phyloP scores from a whole-genome alignment of 2,113 vertebrate genomes.

The Otis tarda region DNA sequence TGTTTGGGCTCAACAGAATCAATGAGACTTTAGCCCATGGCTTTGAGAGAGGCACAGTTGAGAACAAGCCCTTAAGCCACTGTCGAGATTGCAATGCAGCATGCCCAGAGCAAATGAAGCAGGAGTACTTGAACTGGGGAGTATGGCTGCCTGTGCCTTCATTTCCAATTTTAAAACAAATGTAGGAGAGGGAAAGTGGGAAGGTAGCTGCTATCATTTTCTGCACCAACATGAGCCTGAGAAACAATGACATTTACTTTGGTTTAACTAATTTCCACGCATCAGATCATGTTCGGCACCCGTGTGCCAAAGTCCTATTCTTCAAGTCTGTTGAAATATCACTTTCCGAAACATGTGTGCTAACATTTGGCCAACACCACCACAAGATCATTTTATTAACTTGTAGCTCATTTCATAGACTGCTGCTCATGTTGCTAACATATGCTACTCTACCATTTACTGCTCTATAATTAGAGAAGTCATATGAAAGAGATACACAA shows the following conservation, averaged over 20 bases:
- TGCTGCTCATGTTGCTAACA: constrained; percentile 79
- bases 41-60: background rate
- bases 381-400: constrained; percentile 76
- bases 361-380: constrained; percentile 75
- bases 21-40: background rate
- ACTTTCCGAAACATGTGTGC: constrained; percentile 69
- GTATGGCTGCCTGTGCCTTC: background rate
- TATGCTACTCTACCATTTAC: constrained; percentile 71
- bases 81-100: background rate
- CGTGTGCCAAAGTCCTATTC: constrained; percentile 57
- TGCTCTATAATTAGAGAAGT: constrained; percentile 75
- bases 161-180: constrained; percentile 30
- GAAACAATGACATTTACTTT: constrained; percentile 64
- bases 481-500: constrained; percentile 70
- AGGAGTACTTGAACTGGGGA: background rate
- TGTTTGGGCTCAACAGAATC: background rate
- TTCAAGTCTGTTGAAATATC: constrained; percentile 73
- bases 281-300: constrained; percentile 22
- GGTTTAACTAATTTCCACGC: constrained; percentile 54
- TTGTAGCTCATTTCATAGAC: constrained; percentile 77
- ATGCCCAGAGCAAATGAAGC: background rate
- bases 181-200: background rate
- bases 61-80: background rate
- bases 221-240: constrained; percentile 6
- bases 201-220: constrained; percentile 30